These are phyloP conservation scores for Drosophila kokeensis DNA, from an alignment of 2,888 invertebrate genomes.

Conservation along the genomic window DNA sequence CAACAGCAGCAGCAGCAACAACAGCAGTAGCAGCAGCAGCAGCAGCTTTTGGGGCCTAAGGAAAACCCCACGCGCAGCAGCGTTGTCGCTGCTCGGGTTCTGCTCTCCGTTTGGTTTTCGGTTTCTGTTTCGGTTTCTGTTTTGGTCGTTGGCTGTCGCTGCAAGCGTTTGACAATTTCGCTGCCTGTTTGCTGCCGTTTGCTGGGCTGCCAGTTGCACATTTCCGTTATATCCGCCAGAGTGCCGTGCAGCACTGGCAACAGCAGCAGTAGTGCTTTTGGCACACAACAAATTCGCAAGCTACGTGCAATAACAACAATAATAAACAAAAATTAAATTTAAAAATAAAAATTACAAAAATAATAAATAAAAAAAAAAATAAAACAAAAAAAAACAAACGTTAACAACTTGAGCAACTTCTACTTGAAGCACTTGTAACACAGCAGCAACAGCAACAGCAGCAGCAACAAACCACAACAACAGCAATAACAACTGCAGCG, in stretches of 20 bases:
- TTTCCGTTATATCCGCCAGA: slow-evolving; percentile 77
- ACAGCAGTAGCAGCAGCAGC: slow-evolving; percentile 12
- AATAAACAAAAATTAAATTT: slow-evolving; percentile 1
- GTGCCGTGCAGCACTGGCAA: slow-evolving; percentile 60
- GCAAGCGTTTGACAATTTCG: slow-evolving; percentile 71
- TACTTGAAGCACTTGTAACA: slow-evolving; percentile 45
- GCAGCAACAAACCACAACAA: slow-evolving; percentile 13
- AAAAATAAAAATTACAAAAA: background rate
- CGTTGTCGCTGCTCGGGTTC: slow-evolving; percentile 48
- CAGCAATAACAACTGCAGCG: slow-evolving; percentile 43
- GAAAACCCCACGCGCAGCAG: slow-evolving; percentile 56
- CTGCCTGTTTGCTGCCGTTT: slow-evolving; percentile 57
- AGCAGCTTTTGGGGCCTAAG: slow-evolving; percentile 52
- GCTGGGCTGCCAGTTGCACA: slow-evolving; percentile 74
- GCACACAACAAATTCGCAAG: slow-evolving; percentile 22
- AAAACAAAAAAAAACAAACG: background rate
- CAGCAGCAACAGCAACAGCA: slow-evolving; percentile 6
- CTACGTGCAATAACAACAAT: slow-evolving; percentile 46
- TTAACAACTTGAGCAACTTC: slow-evolving; percentile 35
- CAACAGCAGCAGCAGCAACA: slow-evolving; percentile 6
- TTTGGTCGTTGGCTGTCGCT: slow-evolving; percentile 47
- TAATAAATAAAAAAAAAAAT: background rate
- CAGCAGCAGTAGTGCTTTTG: slow-evolving; percentile 25
- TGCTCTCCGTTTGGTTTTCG: slow-evolving; percentile 41
- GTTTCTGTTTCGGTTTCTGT: slow-evolving; percentile 33